Base-by-base conservation (phyloP, 2,797 vertebrate genomes). In the Rhinogobio ventralis region DNA sequence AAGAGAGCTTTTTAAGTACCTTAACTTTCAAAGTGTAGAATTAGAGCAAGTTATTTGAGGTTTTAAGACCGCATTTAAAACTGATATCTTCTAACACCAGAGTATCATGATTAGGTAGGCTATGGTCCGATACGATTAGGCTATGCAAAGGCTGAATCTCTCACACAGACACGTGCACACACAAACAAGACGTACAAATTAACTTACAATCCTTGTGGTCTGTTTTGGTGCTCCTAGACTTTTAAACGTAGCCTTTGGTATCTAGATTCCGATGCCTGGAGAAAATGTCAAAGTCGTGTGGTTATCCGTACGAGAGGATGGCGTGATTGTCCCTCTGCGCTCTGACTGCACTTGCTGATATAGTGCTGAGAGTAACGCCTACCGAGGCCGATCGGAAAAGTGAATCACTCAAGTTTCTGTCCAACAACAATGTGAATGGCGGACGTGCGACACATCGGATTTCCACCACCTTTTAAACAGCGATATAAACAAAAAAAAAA, bases 361-460 rank as follows among this genome's bases (percentile, higher is more conserved):
- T 91, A 92, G 33, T n/a, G 57, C 84, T 71, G 72, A 19, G 84
- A 89, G 91, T 6, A 88, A 90, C 92, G 90, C 92, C 91, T 89
- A 87, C 88, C 42, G 30, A 81, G 82, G 85, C n/a, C 36, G 79
- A 53, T 39, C 78, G 55, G 86, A 82, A 64, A 66, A 79, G 80
- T 83, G 88, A 86, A 87, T 83, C 85, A 88, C 86, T 78, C 82
- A 64, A 73, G 87, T 90, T 89, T 88, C 86, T 86, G 86, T 79
- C 20, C 62, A 73, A 80, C 83, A 86, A 91, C 89, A 85, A 89
- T 88, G 82, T 86, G 69, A 81, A 46, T 28, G 53, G 85, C 81
- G 88, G 90, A 92, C 85, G 89, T 90, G 88, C 83, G 81, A 89
- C 87, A 90, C 84, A 64, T 90, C 88, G 86, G 88, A 92, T 87